phyloP scores from a whole-genome alignment of 2,888 invertebrate genomes.

The Sarcophaga variegata region DNA sequence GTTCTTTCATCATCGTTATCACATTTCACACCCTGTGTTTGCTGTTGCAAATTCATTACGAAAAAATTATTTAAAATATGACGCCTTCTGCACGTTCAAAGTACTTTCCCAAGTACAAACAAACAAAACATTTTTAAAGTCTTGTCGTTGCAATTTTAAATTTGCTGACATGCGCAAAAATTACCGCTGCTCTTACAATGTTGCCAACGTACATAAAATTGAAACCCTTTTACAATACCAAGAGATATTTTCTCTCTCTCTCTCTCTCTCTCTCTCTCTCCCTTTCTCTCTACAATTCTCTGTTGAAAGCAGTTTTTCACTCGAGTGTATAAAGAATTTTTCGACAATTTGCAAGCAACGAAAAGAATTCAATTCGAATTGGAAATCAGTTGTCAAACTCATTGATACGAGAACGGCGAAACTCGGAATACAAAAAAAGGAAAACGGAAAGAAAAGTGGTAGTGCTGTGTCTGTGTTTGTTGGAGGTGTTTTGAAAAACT shows the following conservation, averaged over 20 bases:
- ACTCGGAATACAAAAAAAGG: conserved; percentile 22
- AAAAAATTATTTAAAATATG: conserved; percentile 14
- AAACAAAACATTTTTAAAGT: conserved; percentile 6
- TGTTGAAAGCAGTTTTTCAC: conserved; percentile 36
- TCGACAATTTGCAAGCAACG: conserved; percentile 49
- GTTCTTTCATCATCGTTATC: background rate
- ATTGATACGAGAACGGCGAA: conserved; percentile 64
- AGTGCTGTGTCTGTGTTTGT: conserved; percentile 11
- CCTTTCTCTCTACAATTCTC: conserved; percentile 16
- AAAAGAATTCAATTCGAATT: conserved; percentile 52
- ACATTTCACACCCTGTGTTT: conserved; percentile 73
- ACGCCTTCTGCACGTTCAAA: too few species aligned
- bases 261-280: too few species aligned
- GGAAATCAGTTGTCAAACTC: conserved; percentile 71
- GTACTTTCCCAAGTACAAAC: too few species aligned
- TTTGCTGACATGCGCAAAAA: conserved; percentile 78
- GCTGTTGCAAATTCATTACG: background rate
- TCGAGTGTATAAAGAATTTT: conserved; percentile 36
- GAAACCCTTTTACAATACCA: background rate
- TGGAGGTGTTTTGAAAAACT: conserved; percentile 57
- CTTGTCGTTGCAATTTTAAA: conserved; percentile 51
- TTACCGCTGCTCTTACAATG: conserved; percentile 69
- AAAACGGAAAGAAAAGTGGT: conserved; percentile 61
- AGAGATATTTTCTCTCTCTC: conserved; percentile 16
- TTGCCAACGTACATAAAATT: conserved; percentile 55